Evolutionary conservation across 2,113 vertebrate species (phyloP), one percentile per base, ranked within the genome.

Genomic region (Halcyon senegalensis): DNA sequence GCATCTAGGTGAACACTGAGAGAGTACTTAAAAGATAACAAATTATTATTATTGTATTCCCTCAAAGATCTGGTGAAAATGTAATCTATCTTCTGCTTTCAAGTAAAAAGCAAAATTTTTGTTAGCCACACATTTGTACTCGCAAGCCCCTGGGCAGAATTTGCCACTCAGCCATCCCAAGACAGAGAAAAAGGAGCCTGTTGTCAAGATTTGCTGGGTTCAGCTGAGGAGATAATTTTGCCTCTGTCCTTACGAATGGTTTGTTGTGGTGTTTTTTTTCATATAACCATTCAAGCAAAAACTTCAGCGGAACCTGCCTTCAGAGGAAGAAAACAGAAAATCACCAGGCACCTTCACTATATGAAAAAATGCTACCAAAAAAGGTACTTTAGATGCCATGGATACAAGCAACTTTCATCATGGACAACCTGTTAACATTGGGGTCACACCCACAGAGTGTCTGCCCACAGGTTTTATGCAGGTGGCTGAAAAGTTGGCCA

Each of bases 171-270:
- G 33, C 59, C 30, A 72, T 58, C n/a, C 27, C 35, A 78, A 28
- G 73, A 64, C 3, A 63, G 44, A 63, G 46, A 60, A 74, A 46
- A 1, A 66, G 30, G 44, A 76, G 2, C 46, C 30, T 73, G 53
- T 79, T 84, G 51, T 72, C 30, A 80, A 84, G 66, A 43, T 64
- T 74, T 77, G 37, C 62, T n/a, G 48, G 8, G 70, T 88, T 89
- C 55, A 90, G 13, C 48, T 89, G 41, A 89, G 88, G 81, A 83
- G 41, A 86, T 30, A 82, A 89, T 87, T 93, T 88, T 92, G 69
- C 81, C 69, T 91, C 73, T 69, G 19, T 51, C 44, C 31, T 87
- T 74, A 87, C 75, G 84, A 48, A 89, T 1, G 10, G 48, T 87
- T 79, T 63, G 25, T 5, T 74, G 5, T 1, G 0, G 4, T 21